These are phyloP conservation scores for Dendrolimus kikuchii DNA, from an alignment of 1,140 invertebrate genomes.

Conservation along the genomic window DNA sequence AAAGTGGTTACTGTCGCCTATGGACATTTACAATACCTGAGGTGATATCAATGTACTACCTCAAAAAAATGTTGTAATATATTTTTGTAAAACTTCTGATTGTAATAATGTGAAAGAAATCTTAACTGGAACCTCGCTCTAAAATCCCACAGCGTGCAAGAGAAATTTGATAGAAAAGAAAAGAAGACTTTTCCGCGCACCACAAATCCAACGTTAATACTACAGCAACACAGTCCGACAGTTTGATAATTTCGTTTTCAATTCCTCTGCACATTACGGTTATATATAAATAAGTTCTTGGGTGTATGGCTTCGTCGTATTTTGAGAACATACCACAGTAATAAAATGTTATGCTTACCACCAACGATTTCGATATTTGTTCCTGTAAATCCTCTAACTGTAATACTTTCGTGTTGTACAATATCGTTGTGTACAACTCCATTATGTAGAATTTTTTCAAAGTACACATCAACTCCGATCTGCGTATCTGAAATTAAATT, in stretches of 20 bases:
- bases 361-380: conserved; percentile 29
- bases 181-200: not conserved
- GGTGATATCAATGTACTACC: too few species aligned
- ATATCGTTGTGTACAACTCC: conserved; percentile 23
- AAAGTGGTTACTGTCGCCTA: too few species aligned
- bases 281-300: not conserved
- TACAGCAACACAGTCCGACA: not conserved
- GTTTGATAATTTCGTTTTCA: not conserved
- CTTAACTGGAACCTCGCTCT: too few species aligned
- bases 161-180: not conserved
- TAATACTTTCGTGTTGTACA: conserved; percentile 38
- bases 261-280: not conserved
- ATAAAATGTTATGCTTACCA: conserved; percentile 25
- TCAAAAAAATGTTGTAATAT: too few species aligned
- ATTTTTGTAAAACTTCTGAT: too few species aligned
- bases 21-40: too few species aligned
- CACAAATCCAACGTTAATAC: too few species aligned
- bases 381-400: conserved; percentile 21
- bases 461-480: conserved; percentile 13
- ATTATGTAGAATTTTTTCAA: conserved; percentile 36
- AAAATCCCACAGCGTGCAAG: too few species aligned
- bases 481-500: conserved; percentile 8
- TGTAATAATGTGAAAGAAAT: too few species aligned
- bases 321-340: conserved; percentile 3
- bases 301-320: not conserved